Evolutionary conservation across 2,888 invertebrate species (phyloP).

Genomic region (Neoascia interrupta): DNA sequence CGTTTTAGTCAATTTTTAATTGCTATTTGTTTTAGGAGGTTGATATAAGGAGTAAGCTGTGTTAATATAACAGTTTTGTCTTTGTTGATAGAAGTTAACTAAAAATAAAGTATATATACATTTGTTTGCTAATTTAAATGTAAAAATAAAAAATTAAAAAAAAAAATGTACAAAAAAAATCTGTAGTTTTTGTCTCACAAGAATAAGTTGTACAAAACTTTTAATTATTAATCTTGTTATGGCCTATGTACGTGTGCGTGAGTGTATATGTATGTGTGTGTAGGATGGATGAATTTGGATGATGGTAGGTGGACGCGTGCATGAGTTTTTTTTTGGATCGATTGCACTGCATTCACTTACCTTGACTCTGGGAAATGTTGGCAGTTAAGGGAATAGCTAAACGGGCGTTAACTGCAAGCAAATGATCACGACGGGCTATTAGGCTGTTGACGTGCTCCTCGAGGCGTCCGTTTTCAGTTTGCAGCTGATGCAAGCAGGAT

Average conservation of each 20-base stretch:
- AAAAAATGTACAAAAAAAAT: slow-evolving; percentile 24
- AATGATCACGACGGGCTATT: slow-evolving; percentile 93
- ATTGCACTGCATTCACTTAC: slow-evolving; percentile 74
- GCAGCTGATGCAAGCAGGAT: slow-evolving; percentile 95
- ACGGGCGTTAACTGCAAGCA: slow-evolving; percentile 96
- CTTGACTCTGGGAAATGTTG: slow-evolving; percentile 77
- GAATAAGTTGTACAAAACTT: slow-evolving; percentile 37
- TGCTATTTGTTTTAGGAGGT: not conserved
- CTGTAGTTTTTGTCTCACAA: slow-evolving; percentile 12
- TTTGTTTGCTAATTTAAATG: too few relatives aligned
- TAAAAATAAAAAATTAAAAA: slow-evolving; percentile 15
- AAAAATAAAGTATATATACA: slow-evolving; percentile 27
- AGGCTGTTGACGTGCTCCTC: slow-evolving; percentile 94
- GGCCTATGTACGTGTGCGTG: slow-evolving; percentile 17
- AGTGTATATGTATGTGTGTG: slow-evolving; percentile 35
- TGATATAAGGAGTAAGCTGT: slow-evolving; percentile 14
- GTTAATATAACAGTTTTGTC: slow-evolving; percentile 35
- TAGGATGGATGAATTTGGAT: slow-evolving; percentile 57
- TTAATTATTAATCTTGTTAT: slow-evolving; percentile 11
- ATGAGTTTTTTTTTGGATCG: too few relatives aligned
- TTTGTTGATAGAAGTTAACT: slow-evolving; percentile 35
- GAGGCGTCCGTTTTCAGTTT: slow-evolving; percentile 94
- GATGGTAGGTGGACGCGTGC: slow-evolving; percentile 56
- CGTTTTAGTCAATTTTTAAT: slow-evolving; percentile 37
- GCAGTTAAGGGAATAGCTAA: slow-evolving; percentile 90